These are phyloP conservation scores for Limulus polyphemus DNA, from an alignment of 2,888 invertebrate genomes.

Conservation along the genomic window DNA sequence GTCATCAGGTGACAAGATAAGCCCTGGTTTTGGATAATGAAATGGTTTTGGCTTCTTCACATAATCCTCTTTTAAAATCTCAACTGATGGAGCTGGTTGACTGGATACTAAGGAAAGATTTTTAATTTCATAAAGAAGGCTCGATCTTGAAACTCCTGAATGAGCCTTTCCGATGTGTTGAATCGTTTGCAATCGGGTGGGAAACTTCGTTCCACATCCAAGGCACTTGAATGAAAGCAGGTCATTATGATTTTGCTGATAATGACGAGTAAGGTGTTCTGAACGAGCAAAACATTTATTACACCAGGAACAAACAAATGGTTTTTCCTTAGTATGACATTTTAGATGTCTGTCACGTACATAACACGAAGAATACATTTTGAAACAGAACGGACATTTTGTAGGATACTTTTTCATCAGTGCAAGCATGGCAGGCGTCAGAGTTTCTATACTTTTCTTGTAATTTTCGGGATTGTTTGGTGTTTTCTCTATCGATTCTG, in stretches of 20 bases:
- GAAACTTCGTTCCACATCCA: constrained; percentile 10
- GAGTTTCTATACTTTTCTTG: constrained; percentile 2
- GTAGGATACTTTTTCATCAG: constrained; percentile 11
- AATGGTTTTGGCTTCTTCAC: no score
- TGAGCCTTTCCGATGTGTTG: constrained; percentile 15
- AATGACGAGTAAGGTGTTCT: constrained; percentile 10
- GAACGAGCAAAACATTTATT: constrained; percentile 5
- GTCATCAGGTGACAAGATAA: neutral
- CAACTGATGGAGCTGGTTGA: no score
- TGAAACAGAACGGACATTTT: constrained; percentile 14
- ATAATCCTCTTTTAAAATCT: no score
- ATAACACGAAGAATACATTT: constrained; percentile 8
- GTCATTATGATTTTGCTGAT: constrained; percentile 13
- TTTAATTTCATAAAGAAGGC: neutral
- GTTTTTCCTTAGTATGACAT: constrained; percentile 7
- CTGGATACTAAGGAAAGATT: no score
- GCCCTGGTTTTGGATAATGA: no score
- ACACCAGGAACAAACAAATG: constrained; percentile 16
- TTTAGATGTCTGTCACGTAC: constrained; percentile 14
- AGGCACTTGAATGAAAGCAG: constrained; percentile 11
- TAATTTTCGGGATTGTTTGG: no score
- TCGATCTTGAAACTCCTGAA: neutral
- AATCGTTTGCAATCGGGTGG: constrained; percentile 6
- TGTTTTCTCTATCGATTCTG: no score
- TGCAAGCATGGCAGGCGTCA: constrained; percentile 7